Percentiles rank a stretch among this genome's conserved stretches.
Conservation (phyloP, 1,140 invertebrate genomes). For the Kradibia gibbosae region DNA sequence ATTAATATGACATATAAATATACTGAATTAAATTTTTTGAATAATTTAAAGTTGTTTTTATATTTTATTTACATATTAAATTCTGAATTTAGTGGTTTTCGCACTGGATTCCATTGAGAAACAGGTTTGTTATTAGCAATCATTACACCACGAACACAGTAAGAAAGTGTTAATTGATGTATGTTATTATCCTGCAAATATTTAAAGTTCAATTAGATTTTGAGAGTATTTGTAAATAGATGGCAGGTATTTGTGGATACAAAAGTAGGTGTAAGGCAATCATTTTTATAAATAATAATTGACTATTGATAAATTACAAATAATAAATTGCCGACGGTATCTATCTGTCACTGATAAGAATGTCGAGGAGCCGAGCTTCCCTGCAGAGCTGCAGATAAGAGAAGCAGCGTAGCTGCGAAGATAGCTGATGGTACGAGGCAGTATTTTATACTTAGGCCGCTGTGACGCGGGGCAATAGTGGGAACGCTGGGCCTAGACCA, state of each 20-base stretch:
- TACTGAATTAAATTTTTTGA: background rate
- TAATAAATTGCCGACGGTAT: too few species aligned
- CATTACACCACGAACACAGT: constrained; percentile 80
- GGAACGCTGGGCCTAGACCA: too few species aligned
- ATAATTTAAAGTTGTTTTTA: background rate
- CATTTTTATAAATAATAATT: background rate
- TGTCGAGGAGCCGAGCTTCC: too few species aligned
- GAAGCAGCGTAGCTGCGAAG: too few species aligned
- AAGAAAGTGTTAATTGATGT: constrained; percentile 62
- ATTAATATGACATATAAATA: background rate
- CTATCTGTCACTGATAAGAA: too few species aligned
- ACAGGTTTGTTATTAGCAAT: constrained; percentile 78
- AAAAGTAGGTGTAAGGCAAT: too few species aligned
- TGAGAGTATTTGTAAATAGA: too few species aligned
- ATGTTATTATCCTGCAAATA: constrained; percentile 63
- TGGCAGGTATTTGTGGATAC: too few species aligned
- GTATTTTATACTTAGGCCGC: too few species aligned
- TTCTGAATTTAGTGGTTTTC: constrained; percentile 72
- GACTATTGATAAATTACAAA: background rate
- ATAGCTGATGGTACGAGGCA: too few species aligned
- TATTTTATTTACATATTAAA: constrained; percentile 58
- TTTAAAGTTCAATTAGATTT: constrained; percentile 15
- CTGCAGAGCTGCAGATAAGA: too few species aligned
- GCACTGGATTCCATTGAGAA: constrained; percentile 81
- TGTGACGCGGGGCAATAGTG: too few species aligned